Conservation (phyloP, 2,113 vertebrate species). For the Vulpes lagopus region DNA sequence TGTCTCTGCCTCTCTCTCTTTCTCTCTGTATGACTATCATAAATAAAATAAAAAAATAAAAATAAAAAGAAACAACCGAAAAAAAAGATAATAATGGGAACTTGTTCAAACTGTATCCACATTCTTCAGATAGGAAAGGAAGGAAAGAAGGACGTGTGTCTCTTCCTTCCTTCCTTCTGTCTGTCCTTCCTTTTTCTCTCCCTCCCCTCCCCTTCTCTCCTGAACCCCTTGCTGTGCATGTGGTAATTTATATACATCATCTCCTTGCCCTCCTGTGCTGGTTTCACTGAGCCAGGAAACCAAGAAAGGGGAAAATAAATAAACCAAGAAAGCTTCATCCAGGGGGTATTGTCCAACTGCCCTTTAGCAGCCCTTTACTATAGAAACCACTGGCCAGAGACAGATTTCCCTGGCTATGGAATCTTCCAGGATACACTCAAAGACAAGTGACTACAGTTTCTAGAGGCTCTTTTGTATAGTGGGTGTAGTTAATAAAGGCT, state of each 20-base stretch:
- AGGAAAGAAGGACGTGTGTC: constrained; percentile 8
- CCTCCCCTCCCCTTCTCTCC: neutral
- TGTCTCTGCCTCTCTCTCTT: too few species aligned
- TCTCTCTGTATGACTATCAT: too few species aligned
- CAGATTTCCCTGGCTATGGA: neutral
- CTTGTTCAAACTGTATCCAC: neutral
- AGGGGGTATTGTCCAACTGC: neutral
- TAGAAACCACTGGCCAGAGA: neutral
- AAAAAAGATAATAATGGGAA: neutral
- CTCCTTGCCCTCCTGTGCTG: neutral
- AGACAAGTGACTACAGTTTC: neutral
- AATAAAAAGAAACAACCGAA: constrained; percentile 16
- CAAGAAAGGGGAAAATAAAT: neutral
- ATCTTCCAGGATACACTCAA: neutral
- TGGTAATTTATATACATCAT: neutral
- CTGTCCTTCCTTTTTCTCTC: neutral
- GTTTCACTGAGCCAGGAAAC: constrained; percentile 11
- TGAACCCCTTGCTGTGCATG: neutral
- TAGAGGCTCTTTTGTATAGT: neutral
- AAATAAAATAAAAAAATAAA: too few species aligned
- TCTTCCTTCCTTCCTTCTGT: too few species aligned
- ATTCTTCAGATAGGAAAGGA: constrained; percentile 32
- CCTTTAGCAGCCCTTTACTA: neutral
- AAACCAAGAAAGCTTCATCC: neutral
- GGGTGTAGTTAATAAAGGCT: neutral